Evolutionary conservation across 2,113 vertebrate genomes (phyloP).

Genomic region (Synodontis membranacea): DNA sequence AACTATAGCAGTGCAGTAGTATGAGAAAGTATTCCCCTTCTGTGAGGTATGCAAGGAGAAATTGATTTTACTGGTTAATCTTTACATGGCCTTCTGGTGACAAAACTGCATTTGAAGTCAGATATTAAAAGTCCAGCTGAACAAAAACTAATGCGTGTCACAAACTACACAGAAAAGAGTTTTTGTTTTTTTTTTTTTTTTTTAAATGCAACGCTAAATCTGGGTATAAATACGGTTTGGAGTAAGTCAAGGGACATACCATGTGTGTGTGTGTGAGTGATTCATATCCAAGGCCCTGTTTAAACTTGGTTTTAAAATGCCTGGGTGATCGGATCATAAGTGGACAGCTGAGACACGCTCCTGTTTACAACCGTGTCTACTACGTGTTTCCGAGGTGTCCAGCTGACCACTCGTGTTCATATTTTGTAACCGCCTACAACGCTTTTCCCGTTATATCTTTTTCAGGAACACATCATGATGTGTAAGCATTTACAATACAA

Average conservation of each 20-base stretch:
- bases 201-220: background rate
- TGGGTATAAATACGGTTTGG: background rate
- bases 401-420: too few relatives aligned
- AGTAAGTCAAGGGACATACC: background rate
- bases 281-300: background rate
- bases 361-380: too few relatives aligned
- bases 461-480: too few relatives aligned
- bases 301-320: too few relatives aligned
- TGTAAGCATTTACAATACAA: too few relatives aligned
- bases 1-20: slow-evolving; percentile 40
- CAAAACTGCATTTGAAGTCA: slow-evolving; percentile 49
- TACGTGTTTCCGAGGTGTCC: too few relatives aligned
- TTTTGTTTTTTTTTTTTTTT: too few relatives aligned
- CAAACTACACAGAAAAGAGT: background rate
- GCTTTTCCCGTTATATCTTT: too few relatives aligned
- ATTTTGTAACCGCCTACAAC: too few relatives aligned
- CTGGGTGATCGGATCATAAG: too few relatives aligned
- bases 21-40: slow-evolving; percentile 52
- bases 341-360: background rate
- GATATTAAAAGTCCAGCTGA: background rate
- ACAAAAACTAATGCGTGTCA: background rate
- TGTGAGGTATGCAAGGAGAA: slow-evolving; percentile 60
- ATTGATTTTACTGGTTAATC: slow-evolving; percentile 75
- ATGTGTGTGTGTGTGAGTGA: background rate
- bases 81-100: slow-evolving; percentile 65